phyloP scores from a whole-genome alignment of 2,888 invertebrate species.

The Lacanobia wlatinum region DNA sequence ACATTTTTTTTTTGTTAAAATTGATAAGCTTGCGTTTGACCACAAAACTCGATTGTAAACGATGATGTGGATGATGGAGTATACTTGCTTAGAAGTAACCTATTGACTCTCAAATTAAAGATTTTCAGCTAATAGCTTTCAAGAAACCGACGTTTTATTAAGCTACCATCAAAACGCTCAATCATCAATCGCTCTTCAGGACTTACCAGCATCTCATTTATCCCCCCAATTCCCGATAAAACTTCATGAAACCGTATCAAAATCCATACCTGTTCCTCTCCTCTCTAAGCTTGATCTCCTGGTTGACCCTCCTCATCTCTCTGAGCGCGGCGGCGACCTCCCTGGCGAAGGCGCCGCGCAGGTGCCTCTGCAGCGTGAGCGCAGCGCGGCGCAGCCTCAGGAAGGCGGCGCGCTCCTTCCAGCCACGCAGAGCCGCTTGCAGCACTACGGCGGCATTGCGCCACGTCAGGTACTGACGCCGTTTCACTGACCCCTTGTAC shows the following conservation, averaged over 20 bases:
- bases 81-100: too few relatives aligned
- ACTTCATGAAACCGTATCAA: too few relatives aligned
- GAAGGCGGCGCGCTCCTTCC: constrained; percentile 96
- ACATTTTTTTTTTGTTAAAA: too few relatives aligned
- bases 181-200: too few relatives aligned
- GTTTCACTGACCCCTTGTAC: constrained; percentile 92
- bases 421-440: constrained; percentile 96
- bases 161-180: too few relatives aligned
- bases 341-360: constrained; percentile 97
- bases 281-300: constrained; percentile 95
- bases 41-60: too few relatives aligned
- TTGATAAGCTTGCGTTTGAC: too few relatives aligned
- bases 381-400: constrained; percentile 95
- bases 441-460: constrained; percentile 93
- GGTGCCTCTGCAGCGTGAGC: constrained; percentile 95
- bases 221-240: neutral
- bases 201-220: too few relatives aligned
- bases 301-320: constrained; percentile 96
- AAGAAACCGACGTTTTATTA: too few relatives aligned
- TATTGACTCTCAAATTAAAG: too few relatives aligned
- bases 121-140: too few relatives aligned
- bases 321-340: constrained; percentile 96
- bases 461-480: constrained; percentile 92
- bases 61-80: too few relatives aligned
- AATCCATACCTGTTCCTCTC: constrained; percentile 84